phyloP scores from a whole-genome alignment of 2,113 vertebrate species.

The Lathamus discolor region DNA sequence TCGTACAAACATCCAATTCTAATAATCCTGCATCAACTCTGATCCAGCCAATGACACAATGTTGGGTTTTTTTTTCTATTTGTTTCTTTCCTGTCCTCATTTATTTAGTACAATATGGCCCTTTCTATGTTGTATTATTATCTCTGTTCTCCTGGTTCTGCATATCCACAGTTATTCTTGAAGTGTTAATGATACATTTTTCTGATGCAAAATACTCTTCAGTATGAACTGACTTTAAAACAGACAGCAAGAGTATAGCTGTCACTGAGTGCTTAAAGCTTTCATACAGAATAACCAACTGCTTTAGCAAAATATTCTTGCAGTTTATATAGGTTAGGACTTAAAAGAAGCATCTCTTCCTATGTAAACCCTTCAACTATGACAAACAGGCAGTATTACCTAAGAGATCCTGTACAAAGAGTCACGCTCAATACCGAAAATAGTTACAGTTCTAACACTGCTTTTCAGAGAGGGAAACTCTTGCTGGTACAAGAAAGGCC shows the following conservation, averaged over 20 bases:
- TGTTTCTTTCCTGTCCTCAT: neutral
- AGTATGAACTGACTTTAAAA: neutral
- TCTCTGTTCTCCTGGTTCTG: neutral
- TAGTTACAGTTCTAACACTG: neutral
- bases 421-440: neutral
- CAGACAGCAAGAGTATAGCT: neutral
- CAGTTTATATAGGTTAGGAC: neutral
- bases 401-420: neutral
- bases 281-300: rapidly evolving
- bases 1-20: neutral
- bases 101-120: neutral
- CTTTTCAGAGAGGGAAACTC: neutral
- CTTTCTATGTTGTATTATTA: neutral
- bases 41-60: neutral
- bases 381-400: neutral
- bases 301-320: neutral
- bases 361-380: neutral
- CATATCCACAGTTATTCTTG: neutral
- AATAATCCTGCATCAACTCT: neutral
- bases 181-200: neutral
- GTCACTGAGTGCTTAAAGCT: neutral
- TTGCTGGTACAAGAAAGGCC: neutral
- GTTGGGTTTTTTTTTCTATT: neutral
- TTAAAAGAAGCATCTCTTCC: neutral
- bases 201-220: neutral